Base-by-base conservation (phyloP, 2,113 vertebrate species). In the Uria aalge region DNA sequence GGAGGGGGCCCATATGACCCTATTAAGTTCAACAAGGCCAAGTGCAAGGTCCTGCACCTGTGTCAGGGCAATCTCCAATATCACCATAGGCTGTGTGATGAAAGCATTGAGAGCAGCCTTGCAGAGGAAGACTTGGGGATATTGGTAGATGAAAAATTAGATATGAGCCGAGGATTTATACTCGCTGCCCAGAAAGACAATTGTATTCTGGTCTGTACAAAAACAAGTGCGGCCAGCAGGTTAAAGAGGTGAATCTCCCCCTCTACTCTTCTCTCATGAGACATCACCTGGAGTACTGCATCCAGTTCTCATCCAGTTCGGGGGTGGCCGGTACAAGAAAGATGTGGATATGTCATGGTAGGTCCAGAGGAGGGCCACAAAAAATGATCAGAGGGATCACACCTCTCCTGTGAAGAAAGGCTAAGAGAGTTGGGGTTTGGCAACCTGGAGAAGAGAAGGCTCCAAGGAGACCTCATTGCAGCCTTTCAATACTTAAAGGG, bases 81-180 rank as follows among this genome's bases (percentile, higher is more conserved):
- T 21, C 15, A 60, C 1, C 40, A 36, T 23, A 56, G 15, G 14
- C 4, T 62, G 10, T 21, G 5, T 48, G 29, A 29, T 34, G 10
- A 43, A 41, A 34, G 15, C 3, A 40, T 55, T 76, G 32, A 57
- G 16, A 78, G 8, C 9, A 38, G 15, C 32, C 9, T 12, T 40
- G 32, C 7, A 34, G 19, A 34, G 27, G 59, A 72, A 1, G 5
- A 26, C 8, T 13, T 55, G 2, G 16, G 9, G 8, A 23, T 56
- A n/a, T 4, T 26, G 8, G 23, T 29, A 48, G 16, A 30, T 19
- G 11, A 56, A 91, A 67, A 62, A 55, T 5, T 30, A 43, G 8
- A n/a, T 23, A 24, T 20, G 15, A 77, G 7, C 12, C 1, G 4
- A 7, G 2, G 27, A 34, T 32, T 11, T 52, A 16, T 1, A 1